Evolutionary conservation across 2,797 vertebrate species (phyloP), one percentile per base, ranked within the genome.

Genomic region (Cygnus olor): DNA sequence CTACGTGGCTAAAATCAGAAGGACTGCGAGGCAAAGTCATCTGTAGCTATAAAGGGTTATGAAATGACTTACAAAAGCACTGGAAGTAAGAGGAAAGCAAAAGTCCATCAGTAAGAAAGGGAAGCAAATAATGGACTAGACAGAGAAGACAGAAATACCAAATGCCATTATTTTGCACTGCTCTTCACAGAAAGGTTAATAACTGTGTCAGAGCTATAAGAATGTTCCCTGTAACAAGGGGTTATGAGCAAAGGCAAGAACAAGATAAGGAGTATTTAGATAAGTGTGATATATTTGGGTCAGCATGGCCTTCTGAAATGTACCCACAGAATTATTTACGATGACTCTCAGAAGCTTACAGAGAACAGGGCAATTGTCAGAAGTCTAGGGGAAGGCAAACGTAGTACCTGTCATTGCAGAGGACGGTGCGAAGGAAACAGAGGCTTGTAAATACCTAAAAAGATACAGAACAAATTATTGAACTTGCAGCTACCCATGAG

Each of bases 251-350:
- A 92, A 95, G 85, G 92, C 90, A 95, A 95, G 93, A 94, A 80
- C 86, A 89, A 94, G 94, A 92, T 94, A 96, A 94, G 85, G 87
- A 88, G 61, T 94, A 92, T 95, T 96, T 94, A 95, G 96, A 85
- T 85, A 95, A 95, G 34, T 68, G 72, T 95, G 94, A 95, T 94
- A 51, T 96, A 95, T 95, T 94, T 96, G 94, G 89, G 86, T 94
- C 90, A 93, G 54, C 38, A 3, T 69, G 81, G 90, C 81, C 79
- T 90, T 89, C 84, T 47, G 87, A 94, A 94, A 93, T 47, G 61
- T 92, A 89, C 76, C 71, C 72, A 58, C 61, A 25, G 3, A 89
- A 83, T 88, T 95, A 95, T 95, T 96, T 95, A 91, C 25, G 11
- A 25, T 3, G 45, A 8, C 36, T 85, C 71, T 85, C 84, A 65